Evolutionary conservation across 2,113 vertebrate species (phyloP).

Genomic region (Centropus unirufus): DNA sequence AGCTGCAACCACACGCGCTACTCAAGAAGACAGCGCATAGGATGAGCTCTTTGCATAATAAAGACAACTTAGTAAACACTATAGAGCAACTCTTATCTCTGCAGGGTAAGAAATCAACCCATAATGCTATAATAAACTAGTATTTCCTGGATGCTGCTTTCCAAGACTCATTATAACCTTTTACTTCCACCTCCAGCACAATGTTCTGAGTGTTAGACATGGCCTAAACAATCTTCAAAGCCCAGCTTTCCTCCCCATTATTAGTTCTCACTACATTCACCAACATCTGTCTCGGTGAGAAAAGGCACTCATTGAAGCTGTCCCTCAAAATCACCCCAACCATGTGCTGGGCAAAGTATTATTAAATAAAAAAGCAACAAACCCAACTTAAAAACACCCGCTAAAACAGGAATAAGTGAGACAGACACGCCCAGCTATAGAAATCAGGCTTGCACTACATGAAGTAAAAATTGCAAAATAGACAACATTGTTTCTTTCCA

Average conservation of each 20-base stretch:
- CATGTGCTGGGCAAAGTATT: neutral
- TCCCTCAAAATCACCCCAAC: neutral
- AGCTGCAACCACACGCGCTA: neutral
- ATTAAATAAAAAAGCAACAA: neutral
- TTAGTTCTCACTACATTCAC: neutral
- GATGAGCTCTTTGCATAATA: neutral
- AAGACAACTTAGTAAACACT: neutral
- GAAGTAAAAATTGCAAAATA: neutral
- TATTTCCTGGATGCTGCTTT: neutral
- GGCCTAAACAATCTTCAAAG: neutral
- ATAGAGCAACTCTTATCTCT: neutral
- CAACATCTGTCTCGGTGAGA: neutral
- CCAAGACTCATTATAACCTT: neutral
- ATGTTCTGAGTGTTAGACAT: neutral
- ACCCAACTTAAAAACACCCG: neutral
- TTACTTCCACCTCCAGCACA: neutral
- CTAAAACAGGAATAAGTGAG: neutral
- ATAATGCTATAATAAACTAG: neutral
- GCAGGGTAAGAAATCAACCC: neutral
- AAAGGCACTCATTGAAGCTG: neutral
- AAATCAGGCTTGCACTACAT: neutral
- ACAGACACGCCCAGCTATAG: neutral
- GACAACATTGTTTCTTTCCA: neutral
- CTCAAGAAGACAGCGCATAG: neutral
- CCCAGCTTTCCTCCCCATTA: neutral